Evolutionary conservation across 2,113 vertebrate genomes (phyloP), one percentile per base, ranked within the genome.

Genomic region (Amphiprion ocellaris): DNA sequence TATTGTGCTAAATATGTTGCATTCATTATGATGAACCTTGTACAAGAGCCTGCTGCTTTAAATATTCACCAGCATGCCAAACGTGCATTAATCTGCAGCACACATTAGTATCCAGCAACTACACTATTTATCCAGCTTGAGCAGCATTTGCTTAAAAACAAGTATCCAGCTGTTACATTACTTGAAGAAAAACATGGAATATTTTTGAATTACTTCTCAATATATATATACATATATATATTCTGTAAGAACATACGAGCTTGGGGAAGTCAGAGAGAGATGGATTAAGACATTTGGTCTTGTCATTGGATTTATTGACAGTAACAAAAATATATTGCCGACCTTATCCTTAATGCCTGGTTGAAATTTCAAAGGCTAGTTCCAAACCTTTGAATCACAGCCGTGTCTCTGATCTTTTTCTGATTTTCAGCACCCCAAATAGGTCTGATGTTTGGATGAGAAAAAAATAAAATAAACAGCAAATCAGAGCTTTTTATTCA

Each of bases 41-140:
- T 60, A 64, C 23, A 74, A 16, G 5, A 46, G 30, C 50, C 62
- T 69, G 70, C 74, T 63, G 37, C 46, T 23, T 24, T 77, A 72
- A 71, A 64, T 63, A 77, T 41, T 66, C 56, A 52, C 44, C 1
- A 15, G 8, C 2, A 5, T 16, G 21, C 12, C n/a, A 39, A 24
- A 54, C 21, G 54, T 24, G 11, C 23, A 58, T 65, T 52, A 55
- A 58, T 69, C 56, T 15, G 7, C 33, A 24, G 15, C 46, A 24
- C 14, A 55, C 61, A 61, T 37, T 15, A 67, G 46, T 46, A 10
- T 24, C 15, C n/a, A 53, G 41, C 17, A 53, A 58, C 49, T n/a
- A 2, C 3, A 41, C 4, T 16, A 30, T 58, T 61, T 69, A 59
- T 49, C 46, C n/a, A 66, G 23, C 53, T 12, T 72, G 7, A 44